Conservation (phyloP, 2,797 vertebrate genomes). For the Melanotaenia trifasciata region DNA sequence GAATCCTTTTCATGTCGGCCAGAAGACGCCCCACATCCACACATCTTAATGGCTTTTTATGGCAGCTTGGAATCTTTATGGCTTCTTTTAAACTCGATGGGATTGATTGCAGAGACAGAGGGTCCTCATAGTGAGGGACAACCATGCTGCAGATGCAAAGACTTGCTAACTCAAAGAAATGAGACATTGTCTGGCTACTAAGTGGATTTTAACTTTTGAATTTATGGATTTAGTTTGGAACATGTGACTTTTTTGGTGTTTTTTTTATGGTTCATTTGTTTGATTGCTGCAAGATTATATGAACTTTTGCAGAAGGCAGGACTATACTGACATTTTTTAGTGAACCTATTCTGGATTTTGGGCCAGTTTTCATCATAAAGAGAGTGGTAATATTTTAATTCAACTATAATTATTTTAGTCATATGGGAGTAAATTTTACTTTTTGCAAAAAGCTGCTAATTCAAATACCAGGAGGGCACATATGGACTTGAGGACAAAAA, state of each 20-base stretch:
- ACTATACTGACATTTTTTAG: constrained; percentile 7
- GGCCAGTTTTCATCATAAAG: constrained; percentile 27
- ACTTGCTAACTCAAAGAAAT: constrained; percentile 22
- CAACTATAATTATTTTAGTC: neutral
- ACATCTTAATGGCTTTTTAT: constrained; percentile 82
- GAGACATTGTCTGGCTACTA: constrained; percentile 19
- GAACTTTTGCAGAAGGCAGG: constrained; percentile 8
- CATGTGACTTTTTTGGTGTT: constrained; percentile 4
- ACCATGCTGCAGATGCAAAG: constrained; percentile 47
- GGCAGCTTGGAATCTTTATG: constrained; percentile 85
- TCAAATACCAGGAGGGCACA: neutral
- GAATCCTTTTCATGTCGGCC: constrained; percentile 83
- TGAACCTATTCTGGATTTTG: constrained; percentile 22
- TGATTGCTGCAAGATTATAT: constrained; percentile 13
- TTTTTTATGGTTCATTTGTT: constrained; percentile 20
- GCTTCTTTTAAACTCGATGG: constrained; percentile 73
- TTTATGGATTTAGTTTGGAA: constrained; percentile 37
- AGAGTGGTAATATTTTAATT: constrained; percentile 42
- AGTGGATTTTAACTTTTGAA: constrained; percentile 18
- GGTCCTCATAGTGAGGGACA: constrained; percentile 54
- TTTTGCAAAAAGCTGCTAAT: neutral
- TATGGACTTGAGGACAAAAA: neutral
- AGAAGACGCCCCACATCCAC: constrained; percentile 75
- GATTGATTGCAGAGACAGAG: constrained; percentile 64
- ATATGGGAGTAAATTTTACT: neutral